Percentiles rank a stretch among this genome's conserved stretches.
Conservation (phyloP, 2,113 vertebrate genomes). For the Dascyllus trimaculatus region DNA sequence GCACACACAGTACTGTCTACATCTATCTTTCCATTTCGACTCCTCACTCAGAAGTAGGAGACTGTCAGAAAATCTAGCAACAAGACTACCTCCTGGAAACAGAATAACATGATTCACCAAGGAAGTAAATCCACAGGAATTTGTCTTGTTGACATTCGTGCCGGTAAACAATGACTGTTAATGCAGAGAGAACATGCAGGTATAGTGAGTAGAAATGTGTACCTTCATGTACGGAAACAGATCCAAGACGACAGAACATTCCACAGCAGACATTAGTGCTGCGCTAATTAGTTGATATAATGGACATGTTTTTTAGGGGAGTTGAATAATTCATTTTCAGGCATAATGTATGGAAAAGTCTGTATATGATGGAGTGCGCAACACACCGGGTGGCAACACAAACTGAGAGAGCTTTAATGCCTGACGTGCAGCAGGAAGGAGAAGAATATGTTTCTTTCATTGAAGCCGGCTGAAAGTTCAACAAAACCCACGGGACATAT, state of each 20-base stretch:
- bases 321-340: conserved; percentile 56
- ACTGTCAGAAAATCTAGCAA: conserved; percentile 34
- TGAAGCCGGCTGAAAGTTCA: conserved; percentile 62
- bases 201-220: neutral
- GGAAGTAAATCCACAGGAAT: conserved; percentile 34
- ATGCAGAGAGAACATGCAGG: neutral
- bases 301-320: conserved; percentile 28
- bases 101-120: conserved; percentile 11
- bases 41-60: conserved; percentile 17
- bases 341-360: conserved; percentile 26
- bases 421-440: conserved; percentile 50
- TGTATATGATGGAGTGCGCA: conserved; percentile 23
- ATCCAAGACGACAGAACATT: neutral
- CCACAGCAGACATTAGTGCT: conserved; percentile 16
- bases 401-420: conserved; percentile 53
- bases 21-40: conserved; percentile 50
- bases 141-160: conserved; percentile 27
- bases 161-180: conserved; percentile 37
- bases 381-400: conserved; percentile 35
- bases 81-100: conserved; percentile 29
- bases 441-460: conserved; percentile 65
- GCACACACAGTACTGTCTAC: conserved; percentile 32
- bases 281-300: conserved; percentile 60
- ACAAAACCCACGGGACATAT: conserved; percentile 65
- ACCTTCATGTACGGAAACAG: conserved; percentile 19